Base-by-base conservation (phyloP, 2,888 invertebrate genomes). In the Tachina grossa region DNA sequence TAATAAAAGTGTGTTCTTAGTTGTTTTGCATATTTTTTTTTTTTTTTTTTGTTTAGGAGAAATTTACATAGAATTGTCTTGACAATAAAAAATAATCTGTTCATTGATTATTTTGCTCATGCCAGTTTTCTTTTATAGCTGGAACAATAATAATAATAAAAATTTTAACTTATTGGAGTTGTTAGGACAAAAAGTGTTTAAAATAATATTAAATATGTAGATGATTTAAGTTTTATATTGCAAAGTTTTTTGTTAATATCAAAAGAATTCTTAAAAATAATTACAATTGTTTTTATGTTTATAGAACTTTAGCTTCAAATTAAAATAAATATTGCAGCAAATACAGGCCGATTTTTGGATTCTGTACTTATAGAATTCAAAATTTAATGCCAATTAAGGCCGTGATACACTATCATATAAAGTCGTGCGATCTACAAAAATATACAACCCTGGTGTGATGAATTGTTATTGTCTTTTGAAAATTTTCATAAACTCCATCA, bases 81-180 rank as follows among this genome's bases (percentile, higher is more conserved):
- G 89, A 89, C 89, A 90, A 91, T 91, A 91, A 91, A 90, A 89
- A 90, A 90, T 91, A 91, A 91, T 91, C 90, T 89, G 88, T 87
- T 89, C 85, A 79, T 68, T 80, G 85, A 84, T 78, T 84, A 71
- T 86, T 86, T 79, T 39, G 53, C 19, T 71, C 68, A 47, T 43
- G 43, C 14, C 68, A 39, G 9, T 74, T 75, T 31, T 57, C 11
- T 65, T 77, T 78, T 78, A 68, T 63, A 47, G 22, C 68, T 69
- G 22, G 2, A 69, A 74, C 49, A 79, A 59, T 75, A 68, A 83
- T 83, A 71, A 31, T 10, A 53, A 82, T 63, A 65, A 41, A 43
- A 61, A 63, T 22, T 77, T 45, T 11, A 55, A 49, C 4, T 79
- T 71, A 10, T 79, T 53, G 3, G n/a, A 2, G 57, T 57, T 59